Base-by-base conservation (phyloP, 2,797 vertebrate species). In the Pangasius krempfi region DNA sequence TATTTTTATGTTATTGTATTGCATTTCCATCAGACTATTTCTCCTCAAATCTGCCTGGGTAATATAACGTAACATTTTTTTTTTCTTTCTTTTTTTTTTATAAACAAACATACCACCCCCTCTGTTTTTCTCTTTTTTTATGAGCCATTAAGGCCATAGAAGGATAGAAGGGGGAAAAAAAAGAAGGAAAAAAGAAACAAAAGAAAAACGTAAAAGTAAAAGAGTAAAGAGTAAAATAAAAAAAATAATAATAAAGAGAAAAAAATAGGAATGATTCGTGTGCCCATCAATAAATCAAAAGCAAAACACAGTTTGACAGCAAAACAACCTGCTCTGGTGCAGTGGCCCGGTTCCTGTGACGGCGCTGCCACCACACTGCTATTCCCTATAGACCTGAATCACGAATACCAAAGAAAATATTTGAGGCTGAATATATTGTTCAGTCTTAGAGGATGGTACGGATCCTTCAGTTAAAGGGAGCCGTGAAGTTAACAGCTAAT, bases 271-370 rank as follows among this genome's bases (percentile, higher is more conserved):
- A 82, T 16, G 33, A 60, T 62, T 33, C 33, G 27, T 60, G 56
- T 25, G 22, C 33, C 44, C 56, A 60, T 82, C 37, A 27, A 60
- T 60, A 62, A 44, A 82, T 82, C 56, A 82, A 62, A 82, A 82
- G 12, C 37, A 25, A 62, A 81, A 40, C 79, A 37, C 30, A 81
- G 9, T 58, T 60, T 60, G 20, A 40, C 54, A 81, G 33, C 18
- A 22, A 40, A 82, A 40, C 33, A 60, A 40, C 56, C 56, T 13
- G 22, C n/a, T 82, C 12, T 27, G 56, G 56, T 62, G 33, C 80
- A 62, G 80, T 13, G 30, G 78, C 78, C 58, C 30, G 20, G 16
- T 37, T 80, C 18, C 37, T 12, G 9, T 10, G 8, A 52, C 75
- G 18, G 5, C 27, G 8, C 70, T 10, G 70, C 44, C 18, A 2